A percentile compares a stretch with the other conserved stretches of the same genome.
Conservation (phyloP, 2,797 vertebrate genomes). For the Steatocranus sp. region DNA sequence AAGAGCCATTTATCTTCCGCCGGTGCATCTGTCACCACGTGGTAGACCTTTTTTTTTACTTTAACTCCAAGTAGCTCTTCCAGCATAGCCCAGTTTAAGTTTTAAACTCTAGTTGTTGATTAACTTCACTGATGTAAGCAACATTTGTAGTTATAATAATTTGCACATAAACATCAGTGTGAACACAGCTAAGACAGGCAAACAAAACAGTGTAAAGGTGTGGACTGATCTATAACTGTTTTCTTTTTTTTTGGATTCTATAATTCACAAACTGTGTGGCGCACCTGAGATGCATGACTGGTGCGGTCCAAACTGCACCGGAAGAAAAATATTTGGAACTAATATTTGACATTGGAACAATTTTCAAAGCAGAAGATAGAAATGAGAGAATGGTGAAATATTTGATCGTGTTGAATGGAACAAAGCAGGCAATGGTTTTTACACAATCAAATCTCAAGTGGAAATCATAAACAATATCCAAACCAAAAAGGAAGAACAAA, state of each 20-base stretch:
- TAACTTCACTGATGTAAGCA: background rate
- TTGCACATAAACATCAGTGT: background rate
- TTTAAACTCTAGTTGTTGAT: background rate
- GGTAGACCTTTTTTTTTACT: background rate
- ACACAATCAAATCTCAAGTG: background rate
- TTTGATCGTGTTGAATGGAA: accelerated
- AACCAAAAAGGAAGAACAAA: background rate
- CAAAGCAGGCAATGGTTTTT: background rate
- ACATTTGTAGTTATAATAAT: background rate
- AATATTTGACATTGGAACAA: background rate
- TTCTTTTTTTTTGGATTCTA: background rate
- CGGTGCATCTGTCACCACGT: background rate
- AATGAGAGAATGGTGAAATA: background rate
- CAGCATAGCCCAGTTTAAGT: background rate
- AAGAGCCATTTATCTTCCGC: background rate
- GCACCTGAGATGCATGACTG: background rate
- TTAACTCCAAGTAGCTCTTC: background rate
- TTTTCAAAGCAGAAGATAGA: background rate
- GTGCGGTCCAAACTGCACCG: accelerated
- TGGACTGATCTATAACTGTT: background rate
- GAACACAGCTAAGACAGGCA: background rate
- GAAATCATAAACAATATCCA: background rate
- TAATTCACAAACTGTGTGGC: background rate
- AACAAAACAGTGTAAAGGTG: background rate
- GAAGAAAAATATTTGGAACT: background rate